These are phyloP conservation scores for Conus ventricosus DNA, from an alignment of 1,140 invertebrate genomes.

Conservation along the genomic window DNA sequence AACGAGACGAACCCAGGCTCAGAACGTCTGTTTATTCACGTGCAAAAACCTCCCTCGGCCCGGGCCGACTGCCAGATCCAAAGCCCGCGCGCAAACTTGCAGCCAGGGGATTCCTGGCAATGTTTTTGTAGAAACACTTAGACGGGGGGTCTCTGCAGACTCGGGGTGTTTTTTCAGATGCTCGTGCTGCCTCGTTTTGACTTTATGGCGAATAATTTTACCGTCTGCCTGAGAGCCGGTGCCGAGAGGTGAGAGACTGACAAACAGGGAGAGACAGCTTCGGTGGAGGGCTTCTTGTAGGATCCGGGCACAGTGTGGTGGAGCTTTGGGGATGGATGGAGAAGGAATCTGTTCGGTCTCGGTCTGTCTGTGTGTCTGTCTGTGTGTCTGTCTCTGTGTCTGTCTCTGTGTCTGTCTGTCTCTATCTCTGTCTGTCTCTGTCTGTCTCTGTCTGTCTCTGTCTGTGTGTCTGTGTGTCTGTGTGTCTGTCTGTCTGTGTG, in stretches of 20 bases:
- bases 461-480: neutral
- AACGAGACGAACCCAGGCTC: neutral
- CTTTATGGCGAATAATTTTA: neutral
- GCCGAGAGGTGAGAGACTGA: neutral
- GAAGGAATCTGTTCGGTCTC: neutral
- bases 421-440: neutral
- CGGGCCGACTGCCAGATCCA: neutral
- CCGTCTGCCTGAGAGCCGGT: neutral
- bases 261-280: neutral
- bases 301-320: too few species aligned
- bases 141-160: neutral
- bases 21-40: neutral
- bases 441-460: neutral
- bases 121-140: conserved; percentile 33
- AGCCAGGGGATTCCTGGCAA: conserved; percentile 11
- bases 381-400: neutral
- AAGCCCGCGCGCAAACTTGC: conserved; percentile 16
- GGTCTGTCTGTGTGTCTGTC: neutral
- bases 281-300: too few species aligned
- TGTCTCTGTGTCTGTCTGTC: neutral
- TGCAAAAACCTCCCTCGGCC: neutral
- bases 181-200: neutral
- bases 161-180: neutral
- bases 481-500: neutral
- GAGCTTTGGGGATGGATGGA: too few species aligned